Evolutionary conservation across 2,113 vertebrate species (phyloP).

Genomic region (Percina caprodes): DNA sequence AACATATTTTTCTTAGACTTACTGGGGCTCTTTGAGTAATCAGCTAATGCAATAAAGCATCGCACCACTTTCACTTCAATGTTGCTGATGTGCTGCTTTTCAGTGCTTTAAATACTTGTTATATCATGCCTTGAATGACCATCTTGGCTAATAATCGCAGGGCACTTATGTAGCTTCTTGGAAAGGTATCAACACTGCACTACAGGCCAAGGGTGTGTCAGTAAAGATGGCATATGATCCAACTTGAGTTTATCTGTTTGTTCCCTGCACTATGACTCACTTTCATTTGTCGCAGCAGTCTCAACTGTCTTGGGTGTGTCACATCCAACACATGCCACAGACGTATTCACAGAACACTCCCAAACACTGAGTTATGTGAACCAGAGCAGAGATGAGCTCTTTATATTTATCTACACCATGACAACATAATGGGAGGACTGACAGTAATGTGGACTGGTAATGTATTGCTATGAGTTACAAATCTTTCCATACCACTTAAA

Average conservation of each 20-base stretch:
- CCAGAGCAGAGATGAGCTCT: slow-evolving; percentile 25
- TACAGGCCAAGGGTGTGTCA: slow-evolving; percentile 40
- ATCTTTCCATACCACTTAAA: neutral
- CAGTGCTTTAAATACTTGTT: neutral
- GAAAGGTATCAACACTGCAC: slow-evolving; percentile 23
- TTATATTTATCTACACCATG: slow-evolving; percentile 35
- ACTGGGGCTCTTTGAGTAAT: neutral
- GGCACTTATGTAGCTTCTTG: neutral
- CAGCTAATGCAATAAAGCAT: neutral
- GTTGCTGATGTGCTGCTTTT: neutral
- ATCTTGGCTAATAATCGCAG: slow-evolving; percentile 5
- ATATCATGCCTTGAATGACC: slow-evolving; percentile 20
- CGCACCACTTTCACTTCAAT: neutral
- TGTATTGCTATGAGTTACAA: neutral
- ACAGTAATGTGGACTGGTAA: neutral
- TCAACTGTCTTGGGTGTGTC: slow-evolving; percentile 73
- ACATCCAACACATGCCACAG: slow-evolving; percentile 65
- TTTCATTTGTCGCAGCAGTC: slow-evolving; percentile 35
- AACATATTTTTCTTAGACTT: neutral
- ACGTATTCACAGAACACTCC: slow-evolving; percentile 68
- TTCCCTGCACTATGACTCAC: slow-evolving; percentile 63
- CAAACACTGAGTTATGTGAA: slow-evolving; percentile 64
- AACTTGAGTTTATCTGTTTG: slow-evolving; percentile 52
- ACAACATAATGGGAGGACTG: slow-evolving; percentile 9
- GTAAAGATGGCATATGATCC: slow-evolving; percentile 18